These are phyloP conservation scores for Cephus rjabovi DNA, from an alignment of 2,888 invertebrate species.

Conservation along the genomic window DNA sequence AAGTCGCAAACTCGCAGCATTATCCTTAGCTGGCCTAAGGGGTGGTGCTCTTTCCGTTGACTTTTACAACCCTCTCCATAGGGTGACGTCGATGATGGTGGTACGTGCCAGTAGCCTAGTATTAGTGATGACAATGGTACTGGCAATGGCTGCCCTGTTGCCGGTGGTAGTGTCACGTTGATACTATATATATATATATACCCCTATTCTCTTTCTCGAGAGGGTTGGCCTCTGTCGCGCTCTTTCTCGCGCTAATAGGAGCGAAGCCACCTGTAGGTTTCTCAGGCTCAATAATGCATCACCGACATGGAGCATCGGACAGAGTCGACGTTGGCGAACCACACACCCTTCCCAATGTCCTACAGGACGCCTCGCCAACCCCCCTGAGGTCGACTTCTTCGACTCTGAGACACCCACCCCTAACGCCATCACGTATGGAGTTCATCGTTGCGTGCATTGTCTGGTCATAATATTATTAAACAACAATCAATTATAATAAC, in stretches of 20 bases:
- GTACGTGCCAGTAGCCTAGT: neutral
- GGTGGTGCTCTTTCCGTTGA: conserved; percentile 17
- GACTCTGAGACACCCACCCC: neutral
- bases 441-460: conserved; percentile 32
- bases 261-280: conserved; percentile 60
- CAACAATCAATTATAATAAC: conserved; percentile 7
- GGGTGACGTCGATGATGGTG: neutral
- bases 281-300: conserved; percentile 65
- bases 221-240: conserved; percentile 25
- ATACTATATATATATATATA: neutral
- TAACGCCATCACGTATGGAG: neutral
- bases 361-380: neutral
- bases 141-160: neutral
- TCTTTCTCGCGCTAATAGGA: conserved; percentile 48
- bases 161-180: conserved; percentile 5
- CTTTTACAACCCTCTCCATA: conserved; percentile 28
- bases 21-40: neutral
- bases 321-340: conserved; percentile 42
- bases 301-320: conserved; percentile 47
- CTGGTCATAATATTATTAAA: conserved; percentile 44
- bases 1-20: neutral
- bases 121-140: neutral
- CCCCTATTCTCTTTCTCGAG: conserved; percentile 23
- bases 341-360: conserved; percentile 36
- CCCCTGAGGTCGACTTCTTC: neutral